These are phyloP conservation scores for Tachycineta bicolor DNA, from an alignment of 2,113 vertebrate genomes.

Conservation along the genomic window DNA sequence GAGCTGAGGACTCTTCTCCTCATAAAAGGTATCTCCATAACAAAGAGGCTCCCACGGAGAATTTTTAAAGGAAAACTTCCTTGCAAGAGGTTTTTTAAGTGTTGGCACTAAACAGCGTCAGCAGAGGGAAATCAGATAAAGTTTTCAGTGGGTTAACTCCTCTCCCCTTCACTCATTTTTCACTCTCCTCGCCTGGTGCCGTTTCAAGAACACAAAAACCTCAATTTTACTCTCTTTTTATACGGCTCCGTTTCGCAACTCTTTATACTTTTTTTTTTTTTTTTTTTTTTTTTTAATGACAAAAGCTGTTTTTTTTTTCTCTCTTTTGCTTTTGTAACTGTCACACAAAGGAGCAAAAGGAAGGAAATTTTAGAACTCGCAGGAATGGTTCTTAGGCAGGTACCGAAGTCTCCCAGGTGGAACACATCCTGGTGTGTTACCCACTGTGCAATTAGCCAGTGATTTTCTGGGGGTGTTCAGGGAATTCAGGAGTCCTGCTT, in stretches of 20 bases:
- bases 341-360: not conserved
- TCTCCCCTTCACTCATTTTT: not conserved
- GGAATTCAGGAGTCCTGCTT: not conserved
- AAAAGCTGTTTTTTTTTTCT: rapidly evolving
- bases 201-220: not conserved
- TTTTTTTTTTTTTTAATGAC: no score
- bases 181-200: not conserved
- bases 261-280: no score
- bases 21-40: not conserved
- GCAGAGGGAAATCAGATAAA: not conserved
- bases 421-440: no score
- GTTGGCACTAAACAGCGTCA: not conserved
- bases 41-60: not conserved
- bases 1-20: not conserved
- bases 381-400: not conserved
- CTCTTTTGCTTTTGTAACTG: not conserved
- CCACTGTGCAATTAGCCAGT: not conserved
- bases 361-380: not conserved
- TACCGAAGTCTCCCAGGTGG: not conserved
- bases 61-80: not conserved
- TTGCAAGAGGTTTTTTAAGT: not conserved
- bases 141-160: not conserved
- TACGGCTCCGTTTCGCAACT: not conserved
- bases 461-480: not conserved
- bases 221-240: not conserved